phyloP scores from a whole-genome alignment of 2,113 vertebrate genomes.

The Montifringilla adamsi region DNA sequence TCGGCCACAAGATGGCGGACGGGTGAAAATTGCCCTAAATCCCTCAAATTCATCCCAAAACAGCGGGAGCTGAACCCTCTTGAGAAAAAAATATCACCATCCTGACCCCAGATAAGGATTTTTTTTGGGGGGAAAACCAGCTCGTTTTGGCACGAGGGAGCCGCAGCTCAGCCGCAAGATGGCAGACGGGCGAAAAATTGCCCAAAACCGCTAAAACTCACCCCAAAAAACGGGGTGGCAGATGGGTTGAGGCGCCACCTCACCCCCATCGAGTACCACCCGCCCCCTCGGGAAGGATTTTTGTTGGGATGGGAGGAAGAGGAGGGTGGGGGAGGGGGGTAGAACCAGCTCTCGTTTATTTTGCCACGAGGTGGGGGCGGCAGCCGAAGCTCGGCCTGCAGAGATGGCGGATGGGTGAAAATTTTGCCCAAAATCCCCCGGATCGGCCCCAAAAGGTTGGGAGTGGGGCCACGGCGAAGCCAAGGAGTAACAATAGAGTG shows the following conservation, averaged over 20 bases:
- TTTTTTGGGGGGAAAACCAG: neutral
- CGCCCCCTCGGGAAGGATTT: neutral
- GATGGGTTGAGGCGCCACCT: neutral
- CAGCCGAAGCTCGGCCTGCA: neutral
- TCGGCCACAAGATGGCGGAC: fast-evolving
- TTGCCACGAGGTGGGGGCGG: neutral
- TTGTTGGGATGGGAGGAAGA: neutral
- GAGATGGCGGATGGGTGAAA: neutral
- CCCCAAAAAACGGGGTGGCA: neutral
- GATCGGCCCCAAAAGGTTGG: neutral
- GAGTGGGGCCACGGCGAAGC: neutral
- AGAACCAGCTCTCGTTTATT: neutral
- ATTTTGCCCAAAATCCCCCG: neutral
- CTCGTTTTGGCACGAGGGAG: neutral
- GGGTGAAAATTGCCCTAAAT: neutral
- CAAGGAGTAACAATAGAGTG: neutral
- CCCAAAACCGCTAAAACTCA: neutral
- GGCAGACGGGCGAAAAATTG: neutral
- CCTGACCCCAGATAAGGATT: neutral
- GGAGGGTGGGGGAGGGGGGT: neutral
- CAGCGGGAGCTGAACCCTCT: neutral
- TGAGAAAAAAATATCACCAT: neutral
- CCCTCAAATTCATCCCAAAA: neutral
- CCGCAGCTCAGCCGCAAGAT: fast-evolving
- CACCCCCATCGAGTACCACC: neutral